Conservation (phyloP, 2,888 invertebrate genomes). For the Gymnosoma rotundatum region DNA sequence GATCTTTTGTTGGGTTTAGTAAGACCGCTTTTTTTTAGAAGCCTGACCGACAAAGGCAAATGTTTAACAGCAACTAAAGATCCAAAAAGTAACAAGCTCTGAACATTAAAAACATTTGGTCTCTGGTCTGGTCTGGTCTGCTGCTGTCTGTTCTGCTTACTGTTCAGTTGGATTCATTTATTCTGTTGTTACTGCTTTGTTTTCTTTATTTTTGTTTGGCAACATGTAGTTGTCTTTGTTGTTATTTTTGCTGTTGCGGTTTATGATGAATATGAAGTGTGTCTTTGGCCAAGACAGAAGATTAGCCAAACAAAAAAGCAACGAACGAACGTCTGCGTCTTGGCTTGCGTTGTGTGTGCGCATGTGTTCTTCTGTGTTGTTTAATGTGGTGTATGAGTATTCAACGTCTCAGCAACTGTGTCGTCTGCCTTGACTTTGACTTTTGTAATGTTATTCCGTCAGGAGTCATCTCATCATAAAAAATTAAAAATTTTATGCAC, state of each 20-base stretch:
- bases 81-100: constrained; percentile 70
- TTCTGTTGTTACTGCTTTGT: constrained; percentile 21
- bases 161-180: constrained; percentile 30
- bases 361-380: constrained; percentile 12
- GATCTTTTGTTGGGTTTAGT: constrained; percentile 5
- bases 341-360: constrained; percentile 26
- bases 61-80: constrained; percentile 74
- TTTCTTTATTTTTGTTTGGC: constrained; percentile 47
- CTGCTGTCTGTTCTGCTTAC: constrained; percentile 38
- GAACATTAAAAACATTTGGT: constrained; percentile 68
- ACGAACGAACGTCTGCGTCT: constrained; percentile 32
- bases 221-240: constrained; percentile 32
- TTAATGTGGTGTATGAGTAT: constrained; percentile 38
- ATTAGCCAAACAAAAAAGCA: constrained; percentile 55
- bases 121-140: constrained; percentile 47
- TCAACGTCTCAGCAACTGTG: constrained; percentile 53
- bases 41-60: constrained; percentile 73
- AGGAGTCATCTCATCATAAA: constrained; percentile 65
- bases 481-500: constrained; percentile 45
- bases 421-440: constrained; percentile 68
- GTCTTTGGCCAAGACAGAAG: constrained; percentile 57
- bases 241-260: constrained; percentile 10
- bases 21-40: constrained; percentile 60
- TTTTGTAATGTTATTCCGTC: constrained; percentile 63
- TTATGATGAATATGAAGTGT: constrained; percentile 60